Percentiles rank a stretch among this genome's conserved stretches.
Conservation (phyloP, 2,113 vertebrate species). For the Haemorhous mexicanus region DNA sequence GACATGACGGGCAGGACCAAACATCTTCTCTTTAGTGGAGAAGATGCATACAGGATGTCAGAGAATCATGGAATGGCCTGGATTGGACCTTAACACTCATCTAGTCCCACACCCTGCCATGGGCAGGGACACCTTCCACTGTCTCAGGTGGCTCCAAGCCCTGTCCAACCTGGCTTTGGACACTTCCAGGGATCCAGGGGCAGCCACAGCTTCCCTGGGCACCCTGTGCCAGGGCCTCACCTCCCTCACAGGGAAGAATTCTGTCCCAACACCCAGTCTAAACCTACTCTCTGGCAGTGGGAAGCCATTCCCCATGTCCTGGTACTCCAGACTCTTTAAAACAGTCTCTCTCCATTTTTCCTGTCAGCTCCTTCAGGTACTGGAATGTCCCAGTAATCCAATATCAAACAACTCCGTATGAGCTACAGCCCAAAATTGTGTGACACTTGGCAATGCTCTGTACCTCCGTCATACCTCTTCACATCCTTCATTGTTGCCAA, state of each 20-base stretch:
- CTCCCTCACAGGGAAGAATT: not conserved
- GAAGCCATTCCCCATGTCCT: not conserved
- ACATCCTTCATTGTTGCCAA: not conserved
- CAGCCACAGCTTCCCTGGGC: not conserved
- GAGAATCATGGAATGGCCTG: not conserved
- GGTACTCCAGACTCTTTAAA: not conserved
- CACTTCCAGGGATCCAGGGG: not conserved
- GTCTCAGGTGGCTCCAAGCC: rapidly evolving
- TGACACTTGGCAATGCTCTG: not conserved
- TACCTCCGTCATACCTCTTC: not conserved
- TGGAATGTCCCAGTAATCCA: not conserved
- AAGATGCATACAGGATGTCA: not conserved
- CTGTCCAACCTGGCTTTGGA: rapidly evolving
- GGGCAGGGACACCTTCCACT: not conserved
- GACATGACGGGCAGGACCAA: not conserved
- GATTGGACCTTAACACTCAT: not conserved
- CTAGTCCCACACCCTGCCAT: rapidly evolving
- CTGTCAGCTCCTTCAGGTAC: not conserved
- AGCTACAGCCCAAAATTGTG: not conserved
- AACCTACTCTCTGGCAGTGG: not conserved
- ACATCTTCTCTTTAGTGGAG: not conserved
- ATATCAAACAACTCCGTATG: not conserved
- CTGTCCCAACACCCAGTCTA: not conserved
- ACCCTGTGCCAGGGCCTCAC: not conserved
- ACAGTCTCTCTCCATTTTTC: not conserved